Base-by-base conservation (phyloP, 2,113 vertebrate genomes). In the Axis porcinus region DNA sequence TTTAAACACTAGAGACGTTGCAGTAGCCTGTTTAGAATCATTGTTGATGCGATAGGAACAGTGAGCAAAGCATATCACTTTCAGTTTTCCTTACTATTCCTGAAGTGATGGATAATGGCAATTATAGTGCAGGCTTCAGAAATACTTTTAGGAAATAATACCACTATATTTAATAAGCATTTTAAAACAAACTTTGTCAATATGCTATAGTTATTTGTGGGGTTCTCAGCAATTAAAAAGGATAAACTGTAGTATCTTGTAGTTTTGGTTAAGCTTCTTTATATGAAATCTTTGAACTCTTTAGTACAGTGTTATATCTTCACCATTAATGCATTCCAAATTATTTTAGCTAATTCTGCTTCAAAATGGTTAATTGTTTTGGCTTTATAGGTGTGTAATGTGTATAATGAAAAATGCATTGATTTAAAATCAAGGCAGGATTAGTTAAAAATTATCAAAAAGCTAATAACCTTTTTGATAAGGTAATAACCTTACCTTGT, bases 321-420 rank as follows among this genome's bases (percentile, higher is more conserved):
- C 67, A 93, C 5, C 91, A 27, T 67, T 83, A 97, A 83, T 28
- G 5, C 2, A 10, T 15, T 78, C 14, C 93, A 96, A 84, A 87
- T 92, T 28, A 87, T 40, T 23, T 76, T 54, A 93, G 92, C 8
- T 54, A 62, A 78, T 23, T 3, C 86, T 82, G 11, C 64, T 94
- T 98, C 62, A 67, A 95, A 98, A 85, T 81, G 67, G 30, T 57
- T 60, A 54, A 57, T 91, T 90, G 5, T 50, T 94, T 94, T 85
- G 27, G 33, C 58, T 95, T 95, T 87, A 84, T 30, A 45, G 3
- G 62, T 19, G 3, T 91, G 36, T 86, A 94, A 78, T 4, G 16
- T 67, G 2, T 67, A 67, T 28, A 88, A 94, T 64, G 5, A 93
- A 30, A 82, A 96, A 58, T 3, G 76, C 17, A 30, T 86, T 97